These are phyloP conservation scores for Symphodus melops DNA, from an alignment of 2,113 vertebrate species.

Conservation along the genomic window DNA sequence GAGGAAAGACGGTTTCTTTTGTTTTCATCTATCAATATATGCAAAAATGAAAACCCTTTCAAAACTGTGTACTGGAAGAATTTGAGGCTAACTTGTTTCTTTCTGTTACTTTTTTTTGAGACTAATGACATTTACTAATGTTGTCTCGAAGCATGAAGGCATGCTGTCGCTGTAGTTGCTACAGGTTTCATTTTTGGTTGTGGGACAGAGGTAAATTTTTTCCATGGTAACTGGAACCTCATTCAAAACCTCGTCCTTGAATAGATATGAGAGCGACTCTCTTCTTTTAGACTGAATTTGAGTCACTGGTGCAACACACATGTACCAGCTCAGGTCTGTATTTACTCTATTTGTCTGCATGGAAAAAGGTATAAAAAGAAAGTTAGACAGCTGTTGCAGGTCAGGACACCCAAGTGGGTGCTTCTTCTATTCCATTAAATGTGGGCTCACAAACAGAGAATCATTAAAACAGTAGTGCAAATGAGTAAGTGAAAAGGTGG, in stretches of 20 bases:
- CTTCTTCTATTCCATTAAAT: background rate
- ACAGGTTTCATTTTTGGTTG: constrained; percentile 64
- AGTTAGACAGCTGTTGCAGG: background rate
- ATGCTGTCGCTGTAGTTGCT: constrained; percentile 39
- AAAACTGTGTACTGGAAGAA: background rate
- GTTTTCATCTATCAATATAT: constrained; percentile 35
- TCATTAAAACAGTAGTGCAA: background rate
- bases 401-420: background rate
- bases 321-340: constrained; percentile 20
- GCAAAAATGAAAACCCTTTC: background rate
- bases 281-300: constrained; percentile 68
- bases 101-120: background rate
- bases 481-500: background rate
- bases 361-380: constrained; percentile 4
- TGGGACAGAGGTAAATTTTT: constrained; percentile 72
- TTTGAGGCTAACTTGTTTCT: background rate
- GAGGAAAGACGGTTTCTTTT: constrained; percentile 59
- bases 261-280: constrained; percentile 64
- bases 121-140: background rate
- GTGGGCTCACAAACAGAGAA: background rate
- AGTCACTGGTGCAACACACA: constrained; percentile 47
- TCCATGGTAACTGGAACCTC: constrained; percentile 78
- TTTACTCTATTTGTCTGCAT: constrained; percentile 33
- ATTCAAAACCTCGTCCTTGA: constrained; percentile 74
- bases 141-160: constrained; percentile 13